Evolutionary conservation across 37 sponge, comb jelly and placozoan genomes (phyloP), one percentile per base, ranked within the genome.

Genomic region (Cliona cf. orientalis): DNA sequence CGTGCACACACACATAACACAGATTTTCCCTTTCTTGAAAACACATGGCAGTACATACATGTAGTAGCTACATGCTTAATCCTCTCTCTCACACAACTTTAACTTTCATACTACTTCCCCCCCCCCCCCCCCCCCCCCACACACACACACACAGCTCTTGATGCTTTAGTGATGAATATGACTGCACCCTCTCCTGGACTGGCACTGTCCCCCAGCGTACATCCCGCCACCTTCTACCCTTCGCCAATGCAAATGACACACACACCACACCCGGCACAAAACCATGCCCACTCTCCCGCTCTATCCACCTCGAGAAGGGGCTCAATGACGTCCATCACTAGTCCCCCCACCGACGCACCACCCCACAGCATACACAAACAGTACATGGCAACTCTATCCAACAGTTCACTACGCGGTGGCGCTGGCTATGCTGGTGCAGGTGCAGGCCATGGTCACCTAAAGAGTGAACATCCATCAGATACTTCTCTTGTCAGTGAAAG

Each of bases 391-490:
- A n/a, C n/a, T n/a, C n/a, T n/a, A n/a, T n/a, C n/a, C n/a, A n/a
- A n/a, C n/a, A n/a, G n/a, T n/a, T n/a, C n/a, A n/a, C n/a, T n/a
- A n/a, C n/a, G n/a, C n/a, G 36, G 5, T 40, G 33, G 32, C 68
- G 40, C 39, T 67, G 9, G 3, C 5, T 31, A 67, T 5, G 5
- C 14, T 49, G 14, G 34, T 19, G 68, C 39, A 36, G 39, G 68
- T 37, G 17, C n/a, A n/a, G n/a, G n/a, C n/a, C n/a, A n/a, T n/a
- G 34, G 33, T 32, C 68, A 32, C 39, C 63, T 61, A 6, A 37
- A 67, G 21, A 67, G 68, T 35, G 68, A 67, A 19, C 68, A 67
- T 32, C 68, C 68, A 5, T 67, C 68, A 6, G 68, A 67, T 2
- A 67, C 68, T 7, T 67, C 68, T 21, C 68, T 67, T 11, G 36